Evolutionary conservation across 2,113 vertebrate genomes (phyloP).

Genomic region (Merops nubicus): DNA sequence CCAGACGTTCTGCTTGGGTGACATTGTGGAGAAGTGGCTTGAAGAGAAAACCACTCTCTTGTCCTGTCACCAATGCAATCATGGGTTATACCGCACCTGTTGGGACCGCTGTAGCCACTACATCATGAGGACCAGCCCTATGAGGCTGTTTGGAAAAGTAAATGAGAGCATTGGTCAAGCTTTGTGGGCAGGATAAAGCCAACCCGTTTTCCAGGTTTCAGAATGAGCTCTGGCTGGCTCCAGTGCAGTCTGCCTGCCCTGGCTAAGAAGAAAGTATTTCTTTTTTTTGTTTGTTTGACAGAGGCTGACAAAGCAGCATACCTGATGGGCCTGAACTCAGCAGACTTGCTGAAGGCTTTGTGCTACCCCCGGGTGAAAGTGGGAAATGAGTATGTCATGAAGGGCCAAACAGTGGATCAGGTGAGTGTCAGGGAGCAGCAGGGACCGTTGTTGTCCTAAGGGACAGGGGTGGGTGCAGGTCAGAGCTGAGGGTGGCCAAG

Average conservation of each 20-base stretch:
- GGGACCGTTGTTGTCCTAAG: not conserved
- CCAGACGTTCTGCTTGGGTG: not conserved
- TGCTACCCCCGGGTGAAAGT: slow-evolving; percentile 81
- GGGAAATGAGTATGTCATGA: slow-evolving; percentile 78
- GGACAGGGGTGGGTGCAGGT: not conserved
- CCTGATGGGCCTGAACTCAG: slow-evolving; percentile 80
- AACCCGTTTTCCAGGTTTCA: not conserved
- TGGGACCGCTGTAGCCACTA: not conserved
- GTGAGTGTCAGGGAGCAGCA: slow-evolving; percentile 30
- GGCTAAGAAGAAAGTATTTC: not conserved
- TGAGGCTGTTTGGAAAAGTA: not conserved
- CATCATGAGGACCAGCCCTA: not conserved
- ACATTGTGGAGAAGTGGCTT: not conserved
- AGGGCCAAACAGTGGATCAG: slow-evolving; percentile 81
- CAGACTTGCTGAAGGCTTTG: slow-evolving; percentile 78
- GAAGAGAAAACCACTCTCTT: not conserved
- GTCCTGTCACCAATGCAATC: not conserved
- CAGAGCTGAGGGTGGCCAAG: not conserved
- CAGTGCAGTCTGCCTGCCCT: not conserved
- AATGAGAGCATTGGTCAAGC: not conserved
- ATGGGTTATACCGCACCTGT: not conserved
- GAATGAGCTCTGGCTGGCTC: not conserved
- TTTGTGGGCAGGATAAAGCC: not conserved
- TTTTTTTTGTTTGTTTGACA: not conserved
- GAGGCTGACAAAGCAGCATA: slow-evolving; percentile 81